Evolutionary conservation across 2,113 vertebrate species (phyloP).

Genomic region (Cavia porcellus): DNA sequence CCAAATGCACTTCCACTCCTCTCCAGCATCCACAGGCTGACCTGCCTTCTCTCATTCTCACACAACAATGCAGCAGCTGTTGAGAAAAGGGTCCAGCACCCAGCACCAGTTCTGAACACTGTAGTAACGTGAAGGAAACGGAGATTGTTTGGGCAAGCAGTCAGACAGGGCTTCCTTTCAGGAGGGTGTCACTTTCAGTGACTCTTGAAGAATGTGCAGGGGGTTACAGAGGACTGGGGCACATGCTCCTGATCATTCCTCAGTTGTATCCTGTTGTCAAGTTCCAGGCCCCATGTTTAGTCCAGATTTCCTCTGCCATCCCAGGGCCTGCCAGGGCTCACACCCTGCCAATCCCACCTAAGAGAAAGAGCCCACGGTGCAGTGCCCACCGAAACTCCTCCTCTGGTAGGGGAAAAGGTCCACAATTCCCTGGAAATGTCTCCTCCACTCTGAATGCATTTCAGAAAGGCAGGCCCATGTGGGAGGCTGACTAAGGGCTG

Average conservation of each 20-base stretch:
- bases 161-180: slow-evolving; percentile 41
- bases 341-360: no score
- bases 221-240: not conserved
- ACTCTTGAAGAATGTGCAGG: not conserved
- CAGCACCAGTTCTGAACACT: not conserved
- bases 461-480: slow-evolving; percentile 57
- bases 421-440: slow-evolving; percentile 66
- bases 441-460: slow-evolving; percentile 60
- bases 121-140: slow-evolving; percentile 15
- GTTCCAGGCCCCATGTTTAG: not conserved
- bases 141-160: not conserved
- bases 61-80: not conserved
- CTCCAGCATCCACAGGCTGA: not conserved
- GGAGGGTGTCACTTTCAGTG: not conserved
- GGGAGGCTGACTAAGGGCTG: slow-evolving; percentile 52
- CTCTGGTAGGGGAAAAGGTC: not conserved
- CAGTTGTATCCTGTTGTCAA: not conserved
- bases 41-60: not conserved
- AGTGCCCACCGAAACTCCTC: rapidly evolving
- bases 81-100: not conserved
- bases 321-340: not conserved
- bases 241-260: not conserved
- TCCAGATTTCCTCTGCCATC: not conserved
- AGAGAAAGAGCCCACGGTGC: not conserved
- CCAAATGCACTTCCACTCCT: not conserved